Evolutionary conservation across 1,140 invertebrate species (phyloP).

Genomic region (Notospermus geniculatus): DNA sequence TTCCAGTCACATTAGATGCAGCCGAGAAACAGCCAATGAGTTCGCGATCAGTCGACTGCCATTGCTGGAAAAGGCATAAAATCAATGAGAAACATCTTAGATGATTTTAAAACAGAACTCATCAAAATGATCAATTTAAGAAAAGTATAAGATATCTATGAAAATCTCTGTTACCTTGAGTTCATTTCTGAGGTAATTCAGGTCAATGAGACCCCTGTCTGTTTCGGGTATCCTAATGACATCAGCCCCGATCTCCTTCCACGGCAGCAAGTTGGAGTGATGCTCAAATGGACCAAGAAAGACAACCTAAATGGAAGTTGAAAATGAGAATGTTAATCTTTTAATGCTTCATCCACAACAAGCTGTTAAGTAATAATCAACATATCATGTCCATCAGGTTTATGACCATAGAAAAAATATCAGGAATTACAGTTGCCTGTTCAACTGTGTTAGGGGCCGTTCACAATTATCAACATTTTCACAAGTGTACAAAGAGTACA

Average conservation of each 20-base stretch:
- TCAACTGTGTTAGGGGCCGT: constrained; percentile 5
- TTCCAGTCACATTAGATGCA: constrained; percentile 86
- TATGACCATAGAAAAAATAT: background rate
- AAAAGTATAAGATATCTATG: background rate
- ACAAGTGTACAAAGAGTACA: too few relatives aligned
- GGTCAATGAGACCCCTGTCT: constrained; percentile 74
- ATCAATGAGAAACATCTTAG: background rate
- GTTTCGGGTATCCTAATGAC: constrained; percentile 75
- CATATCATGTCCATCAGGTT: background rate
- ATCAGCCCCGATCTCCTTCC: constrained; percentile 76
- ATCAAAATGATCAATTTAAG: background rate
- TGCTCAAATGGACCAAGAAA: constrained; percentile 84
- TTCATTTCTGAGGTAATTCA: constrained; percentile 72
- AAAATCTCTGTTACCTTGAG: constrained; percentile 17
- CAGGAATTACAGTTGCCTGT: background rate
- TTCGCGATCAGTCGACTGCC: constrained; percentile 44
- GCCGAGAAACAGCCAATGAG: constrained; percentile 85
- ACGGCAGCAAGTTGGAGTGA: constrained; percentile 78
- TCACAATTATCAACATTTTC: too few relatives aligned
- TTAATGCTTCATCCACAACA: background rate
- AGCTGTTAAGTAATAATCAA: background rate
- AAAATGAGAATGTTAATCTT: background rate
- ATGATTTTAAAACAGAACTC: background rate
- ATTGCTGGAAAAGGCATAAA: constrained; percentile 23
- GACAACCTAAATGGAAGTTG: constrained; percentile 37